phyloP scores from a whole-genome alignment of 2,113 vertebrate species.

The Orthonyx spaldingii region DNA sequence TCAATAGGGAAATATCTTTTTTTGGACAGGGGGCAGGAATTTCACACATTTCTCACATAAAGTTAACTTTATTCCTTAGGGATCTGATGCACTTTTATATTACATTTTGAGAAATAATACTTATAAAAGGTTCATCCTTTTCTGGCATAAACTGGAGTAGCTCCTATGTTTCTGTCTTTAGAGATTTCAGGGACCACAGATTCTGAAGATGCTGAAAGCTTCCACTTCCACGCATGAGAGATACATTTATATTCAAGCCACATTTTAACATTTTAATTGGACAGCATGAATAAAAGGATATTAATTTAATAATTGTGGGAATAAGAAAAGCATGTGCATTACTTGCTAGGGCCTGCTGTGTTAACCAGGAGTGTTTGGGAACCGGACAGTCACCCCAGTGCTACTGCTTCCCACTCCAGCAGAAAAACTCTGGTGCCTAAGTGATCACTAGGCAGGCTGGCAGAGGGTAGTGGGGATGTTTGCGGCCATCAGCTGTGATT shows the following conservation, averaged over 20 bases:
- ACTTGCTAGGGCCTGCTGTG: background rate
- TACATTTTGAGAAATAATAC: constrained; percentile 50
- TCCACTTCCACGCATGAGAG: background rate
- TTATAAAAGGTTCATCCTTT: constrained; percentile 26
- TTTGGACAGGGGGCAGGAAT: background rate
- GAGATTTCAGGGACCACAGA: background rate
- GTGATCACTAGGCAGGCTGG: background rate
- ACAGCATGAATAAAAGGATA: background rate
- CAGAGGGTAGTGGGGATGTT: background rate
- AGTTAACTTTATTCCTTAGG: background rate
- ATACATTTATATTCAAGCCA: background rate
- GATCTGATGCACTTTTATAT: constrained; percentile 26
- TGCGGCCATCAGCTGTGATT: background rate
- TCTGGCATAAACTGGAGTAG: background rate
- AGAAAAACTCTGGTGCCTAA: background rate
- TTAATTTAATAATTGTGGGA: background rate
- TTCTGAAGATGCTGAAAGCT: background rate
- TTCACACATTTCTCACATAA: constrained; percentile 11
- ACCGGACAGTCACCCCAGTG: background rate
- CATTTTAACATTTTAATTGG: background rate
- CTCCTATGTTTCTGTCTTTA: background rate
- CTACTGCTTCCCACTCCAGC: background rate
- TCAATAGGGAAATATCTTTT: constrained; percentile 38
- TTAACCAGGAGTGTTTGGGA: background rate
- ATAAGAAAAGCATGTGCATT: background rate